These are phyloP conservation scores for Noctua janthe DNA, from an alignment of 2,888 invertebrate genomes.

Conservation along the genomic window DNA sequence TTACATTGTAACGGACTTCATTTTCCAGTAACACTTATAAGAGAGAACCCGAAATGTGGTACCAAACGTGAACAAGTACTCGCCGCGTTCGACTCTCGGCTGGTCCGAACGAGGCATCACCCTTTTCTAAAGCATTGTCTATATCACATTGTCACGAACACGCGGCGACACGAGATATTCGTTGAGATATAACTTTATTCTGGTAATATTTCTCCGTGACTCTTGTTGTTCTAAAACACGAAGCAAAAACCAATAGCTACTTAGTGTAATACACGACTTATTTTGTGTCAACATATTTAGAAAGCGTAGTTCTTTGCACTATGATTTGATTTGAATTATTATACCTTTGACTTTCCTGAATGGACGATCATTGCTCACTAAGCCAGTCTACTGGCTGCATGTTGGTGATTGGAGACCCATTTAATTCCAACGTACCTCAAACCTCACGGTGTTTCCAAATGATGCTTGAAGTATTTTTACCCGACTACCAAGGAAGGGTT, in stretches of 20 bases:
- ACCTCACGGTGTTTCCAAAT: neutral
- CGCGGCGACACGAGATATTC: conserved; percentile 88
- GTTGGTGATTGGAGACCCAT: neutral
- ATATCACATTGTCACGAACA: conserved; percentile 89
- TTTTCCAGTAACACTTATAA: conserved; percentile 52
- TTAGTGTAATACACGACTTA: conserved; percentile 37
- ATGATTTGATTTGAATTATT: neutral
- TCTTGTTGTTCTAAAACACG: conserved; percentile 64
- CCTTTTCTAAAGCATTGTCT: conserved; percentile 88
- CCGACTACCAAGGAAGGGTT: too few species aligned
- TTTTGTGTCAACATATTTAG: conserved; percentile 1
- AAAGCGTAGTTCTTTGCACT: neutral
- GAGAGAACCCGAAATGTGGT: conserved; percentile 42
- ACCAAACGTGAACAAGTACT: conserved; percentile 59
- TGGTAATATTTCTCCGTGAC: conserved; percentile 84
- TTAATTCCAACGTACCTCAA: neutral
- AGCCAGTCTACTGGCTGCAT: neutral
- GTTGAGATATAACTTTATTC: conserved; percentile 87
- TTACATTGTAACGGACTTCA: conserved; percentile 66
- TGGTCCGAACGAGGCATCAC: conserved; percentile 81
- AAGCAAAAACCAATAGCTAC: conserved; percentile 48
- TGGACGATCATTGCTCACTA: neutral
- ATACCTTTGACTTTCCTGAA: neutral
- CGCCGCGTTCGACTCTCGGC: conserved; percentile 55
- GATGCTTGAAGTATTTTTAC: neutral